Percentiles rank a stretch among this genome's conserved stretches.
These are phyloP conservation scores for Sylvia atricapilla DNA, from an alignment of 2,113 vertebrate genomes.

Conservation along the genomic window DNA sequence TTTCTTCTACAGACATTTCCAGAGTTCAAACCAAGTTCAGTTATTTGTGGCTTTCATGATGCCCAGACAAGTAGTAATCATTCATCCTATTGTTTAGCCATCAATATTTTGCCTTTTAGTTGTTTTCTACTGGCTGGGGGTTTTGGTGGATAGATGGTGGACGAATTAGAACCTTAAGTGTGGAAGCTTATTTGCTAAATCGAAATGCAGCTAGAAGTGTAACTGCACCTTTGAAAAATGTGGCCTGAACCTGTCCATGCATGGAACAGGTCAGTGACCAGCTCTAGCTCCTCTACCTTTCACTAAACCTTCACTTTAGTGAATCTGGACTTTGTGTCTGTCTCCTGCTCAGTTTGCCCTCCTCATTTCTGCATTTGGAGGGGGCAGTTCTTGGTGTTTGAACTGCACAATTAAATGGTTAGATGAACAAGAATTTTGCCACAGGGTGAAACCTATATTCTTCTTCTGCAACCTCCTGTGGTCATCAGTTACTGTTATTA, in stretches of 20 bases:
- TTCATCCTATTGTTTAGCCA: not conserved
- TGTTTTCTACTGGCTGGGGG: not conserved
- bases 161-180: not conserved
- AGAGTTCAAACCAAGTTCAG: not conserved
- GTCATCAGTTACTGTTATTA: not conserved
- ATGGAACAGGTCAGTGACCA: not conserved
- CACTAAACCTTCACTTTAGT: not conserved
- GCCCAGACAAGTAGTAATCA: not conserved
- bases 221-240: not conserved
- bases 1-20: not conserved
- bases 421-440: not conserved
- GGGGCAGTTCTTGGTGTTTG: not conserved
- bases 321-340: not conserved
- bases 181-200: not conserved
- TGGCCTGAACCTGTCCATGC: not conserved
- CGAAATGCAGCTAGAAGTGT: not conserved
- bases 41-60: not conserved
- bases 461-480: not conserved
- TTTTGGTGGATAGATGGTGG: not conserved
- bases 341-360: not conserved
- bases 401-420: not conserved
- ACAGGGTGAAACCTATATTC: not conserved
- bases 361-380: not conserved
- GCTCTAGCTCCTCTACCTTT: not conserved
- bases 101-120: not conserved